A percentile compares a stretch with the other conserved stretches of the same genome.
Conservation (phyloP, 1,140 invertebrate species). For the Nomia melanderi region DNA sequence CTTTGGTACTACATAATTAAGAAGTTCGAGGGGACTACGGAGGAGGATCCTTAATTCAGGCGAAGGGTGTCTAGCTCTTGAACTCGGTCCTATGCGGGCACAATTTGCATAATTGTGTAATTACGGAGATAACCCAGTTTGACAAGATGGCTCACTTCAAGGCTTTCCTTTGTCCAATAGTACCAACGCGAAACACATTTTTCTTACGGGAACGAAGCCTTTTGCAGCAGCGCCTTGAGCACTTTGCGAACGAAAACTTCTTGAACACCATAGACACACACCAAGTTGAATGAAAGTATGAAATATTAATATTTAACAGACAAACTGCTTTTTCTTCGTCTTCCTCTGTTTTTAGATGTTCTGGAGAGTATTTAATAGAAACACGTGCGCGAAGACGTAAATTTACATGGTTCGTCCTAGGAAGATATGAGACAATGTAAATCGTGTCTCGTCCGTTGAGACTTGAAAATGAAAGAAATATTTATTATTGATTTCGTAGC, state of each 20-base stretch:
- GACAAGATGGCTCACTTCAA: not conserved
- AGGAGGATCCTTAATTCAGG: conserved; percentile 38
- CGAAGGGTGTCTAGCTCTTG: conserved; percentile 6
- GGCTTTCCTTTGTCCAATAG: not conserved
- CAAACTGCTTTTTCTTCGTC: too few relatives aligned
- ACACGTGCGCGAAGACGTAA: too few relatives aligned
- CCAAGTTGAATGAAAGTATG: too few relatives aligned
- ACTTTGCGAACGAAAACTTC: not conserved
- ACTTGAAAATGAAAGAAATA: too few relatives aligned
- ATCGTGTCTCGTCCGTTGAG: too few relatives aligned
- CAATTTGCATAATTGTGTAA: conserved; percentile 45
- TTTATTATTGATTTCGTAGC: too few relatives aligned
- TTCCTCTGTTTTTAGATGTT: too few relatives aligned
- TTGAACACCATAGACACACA: too few relatives aligned
- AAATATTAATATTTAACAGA: too few relatives aligned
- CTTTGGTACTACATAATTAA: conserved; percentile 44
- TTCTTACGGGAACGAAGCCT: not conserved
- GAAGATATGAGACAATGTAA: too few relatives aligned
- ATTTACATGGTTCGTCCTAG: too few relatives aligned
- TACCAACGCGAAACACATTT: not conserved
- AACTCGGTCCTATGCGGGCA: not conserved
- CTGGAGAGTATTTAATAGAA: too few relatives aligned
- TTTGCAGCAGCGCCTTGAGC: not conserved
- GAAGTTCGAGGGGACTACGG: conserved; percentile 31
- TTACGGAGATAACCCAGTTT: conserved; percentile 20